Base-by-base conservation (phyloP, 1,140 invertebrate genomes). In the Psix sp. region DNA sequence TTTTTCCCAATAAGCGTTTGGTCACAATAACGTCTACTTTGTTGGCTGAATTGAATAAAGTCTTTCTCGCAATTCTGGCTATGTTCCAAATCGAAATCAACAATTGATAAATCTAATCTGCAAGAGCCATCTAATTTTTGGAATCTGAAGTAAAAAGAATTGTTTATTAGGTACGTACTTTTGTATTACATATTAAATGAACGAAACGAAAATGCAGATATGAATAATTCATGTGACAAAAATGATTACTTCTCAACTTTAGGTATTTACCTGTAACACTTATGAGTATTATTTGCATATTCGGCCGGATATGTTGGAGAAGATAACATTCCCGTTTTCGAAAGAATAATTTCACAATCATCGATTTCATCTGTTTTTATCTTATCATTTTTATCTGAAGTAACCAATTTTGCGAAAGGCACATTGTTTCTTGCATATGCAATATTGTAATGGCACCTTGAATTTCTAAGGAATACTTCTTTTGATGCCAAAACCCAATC, bases 71-170 rank as follows among this genome's bases (percentile, higher is more conserved):
- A 87, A 11, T 76, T 68, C 5, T 26, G 18, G 51, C 83, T 87
- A 3, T 59, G 7, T 70, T 87, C 81, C 10, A 87, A 45, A 52
- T 84, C 79, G 52, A 87, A 87, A 57, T 86, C 83, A 11, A 79
- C 63, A 16, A 87, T 18, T 2, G 76, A 65, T 5, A 85, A 5
- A 35, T 82, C 67, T 3, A 87, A 9, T 57, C 66, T 65, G 35
- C 84, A 86, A 11, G 36, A 54, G 17, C 66, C 75, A 11, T 77
- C 31, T 16, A 68, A 43, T 59, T 78, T 78, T 15, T 77, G 42
- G 46, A 86, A 80, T 31, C 84, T 81, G 33, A 14, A 77, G 74
- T 42, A 60, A 24, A 24, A 21, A 16, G 33, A 29, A 10, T 26
- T 29, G 36, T 52, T 9, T 11, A 18, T 35, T 51, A 13, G 14